These are phyloP conservation scores for Lepidochrysops patricia DNA, from an alignment of 2,888 invertebrate genomes.

Conservation along the genomic window DNA sequence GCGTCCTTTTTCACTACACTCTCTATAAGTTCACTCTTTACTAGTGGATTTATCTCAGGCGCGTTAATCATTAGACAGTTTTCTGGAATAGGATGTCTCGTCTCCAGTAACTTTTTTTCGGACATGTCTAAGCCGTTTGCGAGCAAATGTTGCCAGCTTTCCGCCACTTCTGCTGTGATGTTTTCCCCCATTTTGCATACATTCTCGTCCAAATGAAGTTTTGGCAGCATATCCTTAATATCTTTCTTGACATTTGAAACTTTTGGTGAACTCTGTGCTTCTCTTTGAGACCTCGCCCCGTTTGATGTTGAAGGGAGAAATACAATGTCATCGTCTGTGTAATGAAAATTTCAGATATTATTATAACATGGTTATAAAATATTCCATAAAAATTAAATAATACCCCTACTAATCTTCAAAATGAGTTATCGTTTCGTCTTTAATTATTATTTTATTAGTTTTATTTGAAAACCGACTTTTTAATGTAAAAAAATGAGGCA, in stretches of 20 bases:
- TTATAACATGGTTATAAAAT: too few species aligned
- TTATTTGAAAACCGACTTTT: too few species aligned
- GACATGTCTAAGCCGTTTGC: neutral
- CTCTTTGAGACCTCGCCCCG: neutral
- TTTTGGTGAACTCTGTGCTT: neutral
- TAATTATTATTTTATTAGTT: too few species aligned
- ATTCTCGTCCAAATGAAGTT: neutral
- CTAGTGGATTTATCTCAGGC: neutral
- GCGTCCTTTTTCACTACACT: neutral
- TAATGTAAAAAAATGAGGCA: too few species aligned
- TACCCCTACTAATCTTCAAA: too few species aligned
- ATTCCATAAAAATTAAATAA: too few species aligned
- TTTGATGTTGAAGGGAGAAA: neutral
- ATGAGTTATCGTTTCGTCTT: too few species aligned
- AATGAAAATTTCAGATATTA: neutral
- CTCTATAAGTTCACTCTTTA: neutral
- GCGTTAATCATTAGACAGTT: neutral
- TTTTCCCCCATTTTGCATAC: neutral
- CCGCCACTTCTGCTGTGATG: neutral
- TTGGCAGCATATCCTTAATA: neutral
- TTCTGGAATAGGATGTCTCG: neutral
- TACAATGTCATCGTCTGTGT: neutral
- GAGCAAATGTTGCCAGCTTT: neutral
- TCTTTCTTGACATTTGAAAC: neutral
- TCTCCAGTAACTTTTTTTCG: neutral